These are phyloP conservation scores for Agonum fuliginosum DNA, from an alignment of 2,888 invertebrate species.

Conservation along the genomic window DNA sequence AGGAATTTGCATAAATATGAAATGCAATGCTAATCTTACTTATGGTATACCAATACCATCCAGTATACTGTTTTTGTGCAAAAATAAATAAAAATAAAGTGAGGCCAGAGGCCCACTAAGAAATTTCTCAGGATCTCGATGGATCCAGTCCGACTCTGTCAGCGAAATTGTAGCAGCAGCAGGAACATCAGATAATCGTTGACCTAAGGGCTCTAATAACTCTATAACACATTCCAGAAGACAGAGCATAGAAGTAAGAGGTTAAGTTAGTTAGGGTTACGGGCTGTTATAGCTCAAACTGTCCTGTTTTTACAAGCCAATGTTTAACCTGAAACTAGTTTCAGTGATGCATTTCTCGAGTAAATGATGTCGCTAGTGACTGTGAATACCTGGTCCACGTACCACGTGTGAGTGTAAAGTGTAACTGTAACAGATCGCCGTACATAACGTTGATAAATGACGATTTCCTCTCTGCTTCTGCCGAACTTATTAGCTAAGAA, in stretches of 20 bases:
- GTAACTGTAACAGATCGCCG: constrained; percentile 37
- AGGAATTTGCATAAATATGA: too few relatives aligned
- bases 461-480: constrained; percentile 13
- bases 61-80: too few relatives aligned
- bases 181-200: constrained; percentile 6
- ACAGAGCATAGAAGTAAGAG: too few relatives aligned
- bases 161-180: too few relatives aligned
- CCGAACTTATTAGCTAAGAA: constrained; percentile 42
- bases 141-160: too few relatives aligned
- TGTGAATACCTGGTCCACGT: neutral
- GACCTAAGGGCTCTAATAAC: constrained; percentile 22
- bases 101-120: too few relatives aligned
- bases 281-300: constrained; percentile 30
- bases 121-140: too few relatives aligned
- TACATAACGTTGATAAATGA: constrained; percentile 55
- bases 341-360: constrained; percentile 40
- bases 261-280: constrained; percentile 21
- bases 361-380: constrained; percentile 11
- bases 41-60: too few relatives aligned
- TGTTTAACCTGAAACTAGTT: constrained; percentile 32
- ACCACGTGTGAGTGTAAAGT: constrained; percentile 47
- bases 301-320: constrained; percentile 43
- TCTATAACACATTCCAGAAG: constrained; percentile 26
- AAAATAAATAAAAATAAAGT: too few relatives aligned
- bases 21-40: too few relatives aligned